These are phyloP conservation scores for Microcebus lehilahytsara DNA, from an alignment of 2,113 vertebrate genomes.

Conservation along the genomic window DNA sequence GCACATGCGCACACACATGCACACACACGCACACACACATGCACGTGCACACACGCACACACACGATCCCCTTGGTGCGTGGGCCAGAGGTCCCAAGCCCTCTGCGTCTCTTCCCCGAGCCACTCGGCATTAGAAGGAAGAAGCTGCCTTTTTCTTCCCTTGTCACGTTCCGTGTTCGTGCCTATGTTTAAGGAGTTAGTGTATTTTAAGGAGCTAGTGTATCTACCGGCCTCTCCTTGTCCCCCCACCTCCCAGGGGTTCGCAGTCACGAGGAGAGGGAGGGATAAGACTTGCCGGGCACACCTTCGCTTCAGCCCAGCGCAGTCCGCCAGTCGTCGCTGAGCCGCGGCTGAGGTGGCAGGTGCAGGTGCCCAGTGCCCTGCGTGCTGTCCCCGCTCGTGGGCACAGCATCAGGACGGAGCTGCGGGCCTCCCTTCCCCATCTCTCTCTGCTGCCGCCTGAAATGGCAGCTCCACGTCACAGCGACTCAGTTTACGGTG, in stretches of 20 bases:
- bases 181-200: neutral
- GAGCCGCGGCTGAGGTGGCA: no score
- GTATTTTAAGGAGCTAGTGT: neutral
- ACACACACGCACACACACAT: no score
- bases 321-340: fast-evolving
- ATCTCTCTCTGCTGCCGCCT: slow-evolving; percentile 8
- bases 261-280: neutral
- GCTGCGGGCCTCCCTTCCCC: neutral
- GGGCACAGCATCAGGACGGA: neutral
- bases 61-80: no score
- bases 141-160: neutral
- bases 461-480: slow-evolving; percentile 32
- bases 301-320: neutral
- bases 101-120: neutral
- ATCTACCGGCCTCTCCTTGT: neutral
- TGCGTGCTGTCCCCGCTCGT: fast-evolving
- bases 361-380: neutral
- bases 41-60: no score
- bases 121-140: neutral
- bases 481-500: neutral
- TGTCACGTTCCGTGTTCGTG: neutral
- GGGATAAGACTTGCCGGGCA: no score
- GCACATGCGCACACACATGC: no score
- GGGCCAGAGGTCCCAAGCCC: no score
- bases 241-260: neutral